Evolutionary conservation across 1,140 invertebrate genomes (phyloP).

Genomic region (Zaprionus vittiger): DNA sequence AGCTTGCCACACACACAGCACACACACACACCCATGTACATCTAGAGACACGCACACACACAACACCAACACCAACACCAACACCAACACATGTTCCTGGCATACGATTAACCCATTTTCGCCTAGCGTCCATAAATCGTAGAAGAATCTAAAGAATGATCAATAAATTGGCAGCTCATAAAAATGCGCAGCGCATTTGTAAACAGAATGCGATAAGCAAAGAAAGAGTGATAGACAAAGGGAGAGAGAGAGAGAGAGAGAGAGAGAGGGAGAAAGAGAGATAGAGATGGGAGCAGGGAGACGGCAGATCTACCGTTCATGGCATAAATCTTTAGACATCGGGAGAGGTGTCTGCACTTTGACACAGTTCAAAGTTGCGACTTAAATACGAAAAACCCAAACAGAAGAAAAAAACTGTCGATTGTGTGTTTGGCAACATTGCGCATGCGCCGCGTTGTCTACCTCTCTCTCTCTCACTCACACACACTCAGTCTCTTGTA

Average conservation of each 20-base stretch:
- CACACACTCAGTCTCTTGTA: no score
- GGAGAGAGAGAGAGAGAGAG: background rate
- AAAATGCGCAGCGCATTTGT: slow-evolving; percentile 51
- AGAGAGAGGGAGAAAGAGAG: background rate
- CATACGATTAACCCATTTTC: slow-evolving; percentile 74
- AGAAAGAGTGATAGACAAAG: slow-evolving; percentile 21
- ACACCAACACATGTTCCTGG: slow-evolving; percentile 32
- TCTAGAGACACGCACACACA: slow-evolving; percentile 2
- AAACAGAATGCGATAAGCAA: slow-evolving; percentile 15
- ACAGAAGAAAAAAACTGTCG: slow-evolving; percentile 19
- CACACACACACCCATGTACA: background rate
- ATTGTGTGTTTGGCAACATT: slow-evolving; percentile 47
- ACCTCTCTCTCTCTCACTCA: background rate
- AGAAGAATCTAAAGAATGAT: slow-evolving; percentile 31
- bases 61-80: slow-evolving; percentile 6
- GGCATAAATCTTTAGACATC: background rate
- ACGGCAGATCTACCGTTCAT: background rate
- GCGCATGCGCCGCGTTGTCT: slow-evolving; percentile 45
- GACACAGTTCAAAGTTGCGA: slow-evolving; percentile 32
- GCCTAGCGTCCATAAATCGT: slow-evolving; percentile 49
- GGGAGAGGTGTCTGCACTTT: slow-evolving; percentile 36
- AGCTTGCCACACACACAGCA: slow-evolving; percentile 12
- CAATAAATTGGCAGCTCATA: slow-evolving; percentile 42
- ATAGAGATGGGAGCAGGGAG: background rate
- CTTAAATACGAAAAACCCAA: background rate